These are phyloP conservation scores for Tetheella fluctuosa DNA, from an alignment of 2,888 invertebrate species.

Conservation along the genomic window DNA sequence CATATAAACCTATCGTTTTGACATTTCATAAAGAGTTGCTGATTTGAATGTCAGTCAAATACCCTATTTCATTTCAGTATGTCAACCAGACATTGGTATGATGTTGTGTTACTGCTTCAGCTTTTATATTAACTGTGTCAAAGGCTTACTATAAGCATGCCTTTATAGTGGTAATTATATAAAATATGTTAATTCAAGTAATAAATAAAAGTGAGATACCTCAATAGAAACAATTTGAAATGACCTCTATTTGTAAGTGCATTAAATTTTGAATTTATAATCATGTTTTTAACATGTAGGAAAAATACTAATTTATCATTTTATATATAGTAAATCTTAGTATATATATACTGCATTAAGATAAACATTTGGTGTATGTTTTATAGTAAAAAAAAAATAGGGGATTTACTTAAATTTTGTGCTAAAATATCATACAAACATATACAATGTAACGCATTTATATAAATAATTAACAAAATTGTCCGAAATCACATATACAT, in stretches of 20 bases:
- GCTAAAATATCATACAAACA: slow-evolving; percentile 14
- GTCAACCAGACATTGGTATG: background rate
- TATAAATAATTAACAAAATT: slow-evolving; percentile 8
- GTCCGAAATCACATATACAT: slow-evolving; percentile 8
- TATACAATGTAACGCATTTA: slow-evolving; percentile 13
- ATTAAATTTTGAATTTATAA: too few species aligned
- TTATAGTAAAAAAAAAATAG: background rate
- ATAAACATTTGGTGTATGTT: background rate
- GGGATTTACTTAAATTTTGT: background rate
- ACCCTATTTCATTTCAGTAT: too few species aligned
- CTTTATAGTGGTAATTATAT: background rate
- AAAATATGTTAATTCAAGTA: background rate
- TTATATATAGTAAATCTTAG: too few species aligned
- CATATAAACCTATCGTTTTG: too few species aligned
- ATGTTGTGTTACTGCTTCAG: background rate
- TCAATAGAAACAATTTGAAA: too few species aligned
- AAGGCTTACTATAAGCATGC: background rate
- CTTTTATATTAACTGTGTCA: background rate
- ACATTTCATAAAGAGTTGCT: too few species aligned
- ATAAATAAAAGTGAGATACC: background rate
- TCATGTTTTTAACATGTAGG: too few species aligned
- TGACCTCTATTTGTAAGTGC: too few species aligned
- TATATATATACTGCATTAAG: background rate
- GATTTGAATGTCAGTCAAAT: too few species aligned
- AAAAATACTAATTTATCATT: too few species aligned